Conservation (phyloP, 2,113 vertebrate species). For the Zosterops borbonicus region DNA sequence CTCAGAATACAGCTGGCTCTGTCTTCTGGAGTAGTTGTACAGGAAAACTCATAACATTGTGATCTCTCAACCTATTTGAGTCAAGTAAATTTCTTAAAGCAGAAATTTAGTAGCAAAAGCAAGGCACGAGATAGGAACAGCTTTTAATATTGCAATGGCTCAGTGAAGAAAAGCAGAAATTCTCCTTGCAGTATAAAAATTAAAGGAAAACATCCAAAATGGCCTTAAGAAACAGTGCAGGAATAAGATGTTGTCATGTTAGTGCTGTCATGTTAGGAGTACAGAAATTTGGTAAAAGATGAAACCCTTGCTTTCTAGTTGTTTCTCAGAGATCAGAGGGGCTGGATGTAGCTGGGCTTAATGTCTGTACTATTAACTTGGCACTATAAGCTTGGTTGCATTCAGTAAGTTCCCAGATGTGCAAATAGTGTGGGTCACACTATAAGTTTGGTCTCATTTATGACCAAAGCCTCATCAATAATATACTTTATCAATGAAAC, state of each 20-base stretch:
- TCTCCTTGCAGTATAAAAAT: not conserved
- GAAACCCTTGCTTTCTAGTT: rapidly evolving
- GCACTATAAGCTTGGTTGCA: not conserved
- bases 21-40: not conserved
- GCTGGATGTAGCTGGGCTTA: not conserved
- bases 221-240: not conserved
- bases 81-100: not conserved
- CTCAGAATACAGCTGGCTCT: not conserved
- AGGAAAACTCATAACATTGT: no score
- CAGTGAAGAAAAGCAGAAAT: not conserved
- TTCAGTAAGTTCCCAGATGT: not conserved
- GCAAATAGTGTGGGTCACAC: not conserved
- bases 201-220: not conserved
- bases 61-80: not conserved
- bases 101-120: not conserved
- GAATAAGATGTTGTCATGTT: not conserved
- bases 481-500: not conserved
- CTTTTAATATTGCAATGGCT: not conserved
- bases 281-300: not conserved
- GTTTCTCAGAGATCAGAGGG: not conserved
- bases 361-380: not conserved
- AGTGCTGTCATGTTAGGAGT: not conserved
- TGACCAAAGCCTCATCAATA: not conserved
- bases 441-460: not conserved
- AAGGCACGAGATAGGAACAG: rapidly evolving